A percentile compares a stretch with the other conserved stretches of the same genome.
Evolutionary conservation across 2,888 invertebrate species (phyloP).

Genomic region (Deilephila porcellus): DNA sequence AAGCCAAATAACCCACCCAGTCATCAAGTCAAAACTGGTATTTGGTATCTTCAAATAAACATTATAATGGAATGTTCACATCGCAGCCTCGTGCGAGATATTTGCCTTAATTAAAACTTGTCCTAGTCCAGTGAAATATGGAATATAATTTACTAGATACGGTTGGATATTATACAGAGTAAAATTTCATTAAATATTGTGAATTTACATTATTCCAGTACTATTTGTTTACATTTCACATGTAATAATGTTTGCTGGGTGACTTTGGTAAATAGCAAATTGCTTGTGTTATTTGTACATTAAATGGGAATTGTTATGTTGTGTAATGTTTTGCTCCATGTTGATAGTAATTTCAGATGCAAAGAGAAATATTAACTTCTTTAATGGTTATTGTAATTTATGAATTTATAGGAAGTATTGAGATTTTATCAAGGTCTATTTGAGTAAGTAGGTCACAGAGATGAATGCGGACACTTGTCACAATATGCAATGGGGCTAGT

Average conservation of each 20-base stretch:
- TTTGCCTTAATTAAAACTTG: constrained; percentile 80
- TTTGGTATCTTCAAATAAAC: constrained; percentile 60
- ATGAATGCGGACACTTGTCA: too few relatives aligned
- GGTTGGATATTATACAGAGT: constrained; percentile 29
- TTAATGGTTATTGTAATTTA: too few relatives aligned
- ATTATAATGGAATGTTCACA: constrained; percentile 68
- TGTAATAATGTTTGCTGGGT: not conserved
- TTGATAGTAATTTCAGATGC: not conserved
- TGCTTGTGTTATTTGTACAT: not conserved
- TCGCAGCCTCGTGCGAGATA: constrained; percentile 67
- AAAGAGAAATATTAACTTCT: too few relatives aligned
- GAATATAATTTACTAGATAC: constrained; percentile 47
- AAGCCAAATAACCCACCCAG: not conserved
- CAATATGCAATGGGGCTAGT: too few relatives aligned
- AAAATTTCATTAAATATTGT: not conserved
- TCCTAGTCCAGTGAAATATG: constrained; percentile 55
- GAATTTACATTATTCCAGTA: constrained; percentile 5
- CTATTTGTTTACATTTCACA: constrained; percentile 8
- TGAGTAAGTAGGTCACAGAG: too few relatives aligned
- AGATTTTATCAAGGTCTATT: too few relatives aligned
- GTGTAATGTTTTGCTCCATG: not conserved
- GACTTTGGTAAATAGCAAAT: not conserved
- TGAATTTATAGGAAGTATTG: too few relatives aligned
- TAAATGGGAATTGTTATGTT: not conserved
- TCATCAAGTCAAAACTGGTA: constrained; percentile 1